phyloP scores from a whole-genome alignment of 2,797 vertebrate species.

The Pseudomugil gertrudae region DNA sequence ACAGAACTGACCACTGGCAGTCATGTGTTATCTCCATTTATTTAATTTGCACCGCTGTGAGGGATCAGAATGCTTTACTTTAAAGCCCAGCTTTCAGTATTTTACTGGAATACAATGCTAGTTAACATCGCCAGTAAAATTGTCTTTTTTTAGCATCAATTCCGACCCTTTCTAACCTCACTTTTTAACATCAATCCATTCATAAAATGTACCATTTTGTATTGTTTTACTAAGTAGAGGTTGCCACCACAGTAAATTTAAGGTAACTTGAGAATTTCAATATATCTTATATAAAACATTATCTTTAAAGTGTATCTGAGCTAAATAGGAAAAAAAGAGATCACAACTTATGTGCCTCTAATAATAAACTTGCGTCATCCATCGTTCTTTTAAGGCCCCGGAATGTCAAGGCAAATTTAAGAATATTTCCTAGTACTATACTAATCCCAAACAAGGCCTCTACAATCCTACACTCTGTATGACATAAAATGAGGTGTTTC shows the following conservation, averaged over 20 bases:
- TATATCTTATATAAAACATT: neutral
- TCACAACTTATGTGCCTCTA: neutral
- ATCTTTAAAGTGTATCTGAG: neutral
- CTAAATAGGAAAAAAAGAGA: neutral
- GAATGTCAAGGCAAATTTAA: neutral
- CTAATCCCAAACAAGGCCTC: neutral
- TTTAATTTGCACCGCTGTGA: conserved; percentile 3
- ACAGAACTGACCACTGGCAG: conserved; percentile 18
- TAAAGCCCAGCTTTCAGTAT: conserved; percentile 7
- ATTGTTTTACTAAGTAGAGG: neutral
- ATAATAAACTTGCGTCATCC: neutral
- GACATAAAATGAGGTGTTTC: conserved; percentile 8
- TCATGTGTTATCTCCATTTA: conserved; percentile 40
- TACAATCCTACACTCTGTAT: conserved; percentile 34
- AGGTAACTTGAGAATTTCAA: neutral
- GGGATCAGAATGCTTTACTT: neutral
- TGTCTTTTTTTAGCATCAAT: neutral
- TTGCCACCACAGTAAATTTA: conserved; percentile 4
- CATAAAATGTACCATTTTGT: neutral
- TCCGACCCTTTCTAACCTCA: neutral
- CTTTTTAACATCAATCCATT: neutral
- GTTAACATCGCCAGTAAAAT: neutral
- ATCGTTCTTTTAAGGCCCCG: neutral
- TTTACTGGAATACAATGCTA: neutral
- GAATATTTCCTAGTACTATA: neutral